Conservation (phyloP, 2,888 invertebrate species). For the Oligia fasciuncula region DNA sequence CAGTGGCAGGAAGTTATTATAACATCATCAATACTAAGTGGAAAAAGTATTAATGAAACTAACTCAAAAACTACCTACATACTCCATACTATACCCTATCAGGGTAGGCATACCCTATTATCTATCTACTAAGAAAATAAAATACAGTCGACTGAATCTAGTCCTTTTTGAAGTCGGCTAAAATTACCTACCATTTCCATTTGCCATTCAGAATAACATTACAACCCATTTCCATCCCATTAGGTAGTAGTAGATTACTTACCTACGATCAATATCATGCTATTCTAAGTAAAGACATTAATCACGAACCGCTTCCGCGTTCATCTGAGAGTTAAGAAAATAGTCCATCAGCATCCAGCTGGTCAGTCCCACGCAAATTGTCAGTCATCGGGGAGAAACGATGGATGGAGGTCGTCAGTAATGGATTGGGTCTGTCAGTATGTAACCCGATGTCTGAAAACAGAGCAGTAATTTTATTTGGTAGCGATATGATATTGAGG, state of each 20-base stretch:
- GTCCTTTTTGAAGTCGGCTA: too few species aligned
- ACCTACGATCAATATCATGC: conserved; percentile 20
- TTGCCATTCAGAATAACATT: background rate
- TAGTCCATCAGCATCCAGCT: conserved; percentile 18
- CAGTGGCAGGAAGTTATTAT: too few species aligned
- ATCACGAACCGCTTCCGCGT: conserved; percentile 46
- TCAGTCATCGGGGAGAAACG: conserved; percentile 18
- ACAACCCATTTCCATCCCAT: background rate
- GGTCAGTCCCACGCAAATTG: conserved; percentile 28
- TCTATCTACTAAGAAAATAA: too few species aligned
- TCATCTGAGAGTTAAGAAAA: conserved; percentile 32
- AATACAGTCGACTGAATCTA: too few species aligned
- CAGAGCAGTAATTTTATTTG: background rate
- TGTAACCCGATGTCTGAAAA: background rate
- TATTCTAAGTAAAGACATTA: conserved; percentile 39
- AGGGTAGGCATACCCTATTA: too few species aligned
- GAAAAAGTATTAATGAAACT: too few species aligned
- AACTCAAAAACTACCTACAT: too few species aligned
- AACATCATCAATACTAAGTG: too few species aligned
- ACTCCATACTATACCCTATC: too few species aligned
- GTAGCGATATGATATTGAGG: background rate
- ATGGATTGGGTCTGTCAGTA: conserved; percentile 28
- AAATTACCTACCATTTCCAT: background rate
- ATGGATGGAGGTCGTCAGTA: conserved; percentile 1
- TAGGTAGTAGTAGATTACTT: conserved; percentile 21